Evolutionary conservation across 2,797 vertebrate species (phyloP).

Genomic region (Halcyon leucocephala): DNA sequence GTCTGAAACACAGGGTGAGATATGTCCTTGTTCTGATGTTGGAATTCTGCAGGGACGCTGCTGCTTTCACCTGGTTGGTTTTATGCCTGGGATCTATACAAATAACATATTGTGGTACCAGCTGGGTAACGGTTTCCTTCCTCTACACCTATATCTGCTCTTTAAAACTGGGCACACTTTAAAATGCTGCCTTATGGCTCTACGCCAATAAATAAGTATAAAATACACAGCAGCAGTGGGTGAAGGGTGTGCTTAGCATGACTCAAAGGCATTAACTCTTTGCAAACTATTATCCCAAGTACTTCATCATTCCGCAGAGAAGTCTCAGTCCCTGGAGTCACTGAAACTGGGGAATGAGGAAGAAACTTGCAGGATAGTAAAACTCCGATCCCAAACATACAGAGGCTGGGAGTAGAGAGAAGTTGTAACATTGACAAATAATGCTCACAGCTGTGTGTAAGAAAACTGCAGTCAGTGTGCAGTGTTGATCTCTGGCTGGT

Average conservation of each 20-base stretch:
- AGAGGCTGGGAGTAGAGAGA: neutral
- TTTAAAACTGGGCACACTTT: neutral
- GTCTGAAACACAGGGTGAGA: neutral
- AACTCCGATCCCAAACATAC: neutral
- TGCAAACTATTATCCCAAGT: neutral
- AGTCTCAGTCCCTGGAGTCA: neutral
- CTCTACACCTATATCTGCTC: neutral
- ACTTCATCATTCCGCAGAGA: neutral
- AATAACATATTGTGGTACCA: neutral
- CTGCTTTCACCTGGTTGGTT: neutral
- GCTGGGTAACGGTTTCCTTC: neutral
- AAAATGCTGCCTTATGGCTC: neutral
- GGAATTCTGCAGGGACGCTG: neutral
- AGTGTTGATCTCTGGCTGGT: neutral
- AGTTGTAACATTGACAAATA: neutral
- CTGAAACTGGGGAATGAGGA: neutral
- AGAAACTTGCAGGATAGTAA: neutral
- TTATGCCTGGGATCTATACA: neutral
- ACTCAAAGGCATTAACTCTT: neutral
- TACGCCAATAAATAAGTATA: neutral
- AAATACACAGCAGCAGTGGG: neutral
- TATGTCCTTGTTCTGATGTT: neutral
- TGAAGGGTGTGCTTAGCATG: neutral
- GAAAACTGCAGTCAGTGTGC: neutral
- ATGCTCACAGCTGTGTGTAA: neutral